Percentiles rank a stretch among this genome's conserved stretches.
phyloP scores from a whole-genome alignment of 2,113 vertebrate species.

The Pelusios castaneus region DNA sequence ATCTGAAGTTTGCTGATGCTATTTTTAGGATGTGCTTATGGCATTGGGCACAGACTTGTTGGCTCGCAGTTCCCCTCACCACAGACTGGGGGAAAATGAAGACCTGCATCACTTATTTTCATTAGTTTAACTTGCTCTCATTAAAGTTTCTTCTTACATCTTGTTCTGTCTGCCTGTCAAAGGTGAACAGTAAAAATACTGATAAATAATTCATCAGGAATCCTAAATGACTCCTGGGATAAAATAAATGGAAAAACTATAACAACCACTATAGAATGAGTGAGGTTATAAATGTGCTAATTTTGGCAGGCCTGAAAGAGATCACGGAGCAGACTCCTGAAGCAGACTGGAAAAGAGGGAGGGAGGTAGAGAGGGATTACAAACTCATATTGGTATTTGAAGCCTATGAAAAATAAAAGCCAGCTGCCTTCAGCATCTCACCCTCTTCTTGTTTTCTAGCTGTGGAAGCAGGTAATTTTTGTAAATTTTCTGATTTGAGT shows the following conservation, averaged over 20 bases:
- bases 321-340: neutral
- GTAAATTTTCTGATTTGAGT: neutral
- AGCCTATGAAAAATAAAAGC: neutral
- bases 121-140: conserved; percentile 45
- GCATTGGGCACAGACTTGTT: neutral
- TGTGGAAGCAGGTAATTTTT: neutral
- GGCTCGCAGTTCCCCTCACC: neutral
- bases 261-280: conserved; percentile 3
- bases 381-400: neutral
- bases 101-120: conserved; percentile 31
- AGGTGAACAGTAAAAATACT: conserved; percentile 55
- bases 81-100: neutral
- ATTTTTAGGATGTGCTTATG: neutral
- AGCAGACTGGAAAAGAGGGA: neutral
- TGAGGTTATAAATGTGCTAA: conserved; percentile 33
- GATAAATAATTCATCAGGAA: conserved; percentile 60
- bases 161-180: conserved; percentile 63
- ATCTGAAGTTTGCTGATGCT: neutral
- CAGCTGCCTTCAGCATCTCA: neutral
- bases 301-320: conserved; percentile 30
- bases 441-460: neutral
- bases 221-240: conserved; percentile 34
- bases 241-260: conserved; percentile 47
- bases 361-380: neutral
- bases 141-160: conserved; percentile 51